Evolutionary conservation across 1,140 invertebrate species (phyloP).

Genomic region (Hyles euphorbiae): DNA sequence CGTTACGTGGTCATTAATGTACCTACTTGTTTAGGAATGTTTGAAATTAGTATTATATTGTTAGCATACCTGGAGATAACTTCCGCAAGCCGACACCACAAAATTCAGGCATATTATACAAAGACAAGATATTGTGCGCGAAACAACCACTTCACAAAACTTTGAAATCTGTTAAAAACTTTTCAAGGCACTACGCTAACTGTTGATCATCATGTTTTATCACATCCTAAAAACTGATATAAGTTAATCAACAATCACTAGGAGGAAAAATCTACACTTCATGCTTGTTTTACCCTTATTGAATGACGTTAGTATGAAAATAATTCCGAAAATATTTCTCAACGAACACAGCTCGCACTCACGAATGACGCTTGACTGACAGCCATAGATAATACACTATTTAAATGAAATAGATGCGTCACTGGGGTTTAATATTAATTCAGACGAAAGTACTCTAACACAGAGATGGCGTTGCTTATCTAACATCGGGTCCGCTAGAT

Average conservation of each 20-base stretch:
- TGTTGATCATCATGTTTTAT: constrained; percentile 6
- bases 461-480: no score
- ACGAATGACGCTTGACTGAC: constrained; percentile 21
- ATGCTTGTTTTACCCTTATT: neutral
- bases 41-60: neutral
- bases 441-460: no score
- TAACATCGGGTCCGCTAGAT: no score
- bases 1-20: constrained; percentile 15
- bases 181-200: constrained; percentile 38
- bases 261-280: neutral
- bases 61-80: constrained; percentile 7
- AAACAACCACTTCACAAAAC: constrained; percentile 32
- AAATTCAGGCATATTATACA: constrained; percentile 14
- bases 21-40: constrained; percentile 13
- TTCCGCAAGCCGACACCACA: constrained; percentile 2
- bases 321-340: neutral
- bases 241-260: no score
- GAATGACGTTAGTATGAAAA: neutral
- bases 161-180: constrained; percentile 45
- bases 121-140: constrained; percentile 9
- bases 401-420: no score
- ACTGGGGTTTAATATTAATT: no score
- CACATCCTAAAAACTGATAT: neutral
- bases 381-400: no score
- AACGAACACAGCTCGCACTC: constrained; percentile 8